Percentiles rank a stretch among this genome's conserved stretches.
Conservation (phyloP, 2,888 invertebrate genomes). For the Volucella zonaria region DNA sequence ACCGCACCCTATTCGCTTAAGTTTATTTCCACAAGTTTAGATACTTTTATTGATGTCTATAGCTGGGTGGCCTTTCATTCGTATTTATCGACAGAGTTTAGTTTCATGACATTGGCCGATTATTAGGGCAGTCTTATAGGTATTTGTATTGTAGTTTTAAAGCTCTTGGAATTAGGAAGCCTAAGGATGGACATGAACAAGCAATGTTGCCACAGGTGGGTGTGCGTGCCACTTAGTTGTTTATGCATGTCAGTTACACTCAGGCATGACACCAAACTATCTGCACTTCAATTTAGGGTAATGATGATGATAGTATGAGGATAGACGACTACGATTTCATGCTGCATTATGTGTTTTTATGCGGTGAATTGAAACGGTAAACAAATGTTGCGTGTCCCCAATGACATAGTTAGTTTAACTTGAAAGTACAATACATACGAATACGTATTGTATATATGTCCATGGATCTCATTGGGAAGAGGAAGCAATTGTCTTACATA, state of each 20-base stretch:
- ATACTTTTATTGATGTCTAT: no score
- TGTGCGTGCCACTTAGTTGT: conserved; percentile 60
- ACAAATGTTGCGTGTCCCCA: conserved; percentile 64
- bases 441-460: no score
- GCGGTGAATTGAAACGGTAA: conserved; percentile 39
- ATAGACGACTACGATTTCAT: neutral
- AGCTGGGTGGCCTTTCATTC: no score
- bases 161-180: no score
- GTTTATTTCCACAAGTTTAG: no score
- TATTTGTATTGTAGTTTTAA: no score
- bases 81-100: conserved; percentile 19
- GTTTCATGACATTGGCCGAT: conserved; percentile 7
- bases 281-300: conserved; percentile 25
- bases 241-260: conserved; percentile 37
- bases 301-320: conserved; percentile 22
- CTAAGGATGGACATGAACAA: no score
- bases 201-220: conserved; percentile 23
- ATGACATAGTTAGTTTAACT: conserved; percentile 4
- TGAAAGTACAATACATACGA: no score
- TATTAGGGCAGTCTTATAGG: neutral
- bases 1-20: no score
- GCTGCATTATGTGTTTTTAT: conserved; percentile 2
- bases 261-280: conserved; percentile 56
- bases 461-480: no score
- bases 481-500: no score